These are phyloP conservation scores for Lipophrys pholis DNA, from an alignment of 2,113 vertebrate genomes.

Conservation along the genomic window DNA sequence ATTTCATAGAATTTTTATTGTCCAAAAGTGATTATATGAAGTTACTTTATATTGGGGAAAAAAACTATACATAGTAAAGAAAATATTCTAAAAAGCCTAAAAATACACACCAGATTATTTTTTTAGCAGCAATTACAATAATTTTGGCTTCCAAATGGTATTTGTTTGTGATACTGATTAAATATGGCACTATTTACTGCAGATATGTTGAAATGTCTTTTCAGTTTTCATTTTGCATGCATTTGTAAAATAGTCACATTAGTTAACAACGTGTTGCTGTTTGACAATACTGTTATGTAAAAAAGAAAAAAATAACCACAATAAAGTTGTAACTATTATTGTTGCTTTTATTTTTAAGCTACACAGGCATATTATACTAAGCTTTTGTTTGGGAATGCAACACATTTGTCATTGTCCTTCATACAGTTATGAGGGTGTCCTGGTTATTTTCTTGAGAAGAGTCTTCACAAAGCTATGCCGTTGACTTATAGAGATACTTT, in stretches of 20 bases:
- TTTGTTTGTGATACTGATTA: too few species aligned
- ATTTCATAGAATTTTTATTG: too few species aligned
- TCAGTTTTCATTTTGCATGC: not conserved
- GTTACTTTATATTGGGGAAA: not conserved
- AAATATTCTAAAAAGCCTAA: too few species aligned
- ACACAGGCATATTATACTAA: not conserved
- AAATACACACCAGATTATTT: too few species aligned
- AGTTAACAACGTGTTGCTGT: slow-evolving; percentile 9
- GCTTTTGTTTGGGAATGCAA: not conserved
- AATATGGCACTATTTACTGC: too few species aligned
- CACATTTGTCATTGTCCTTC: slow-evolving; percentile 15
- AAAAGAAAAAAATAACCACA: not conserved
- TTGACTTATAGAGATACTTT: slow-evolving; percentile 21
- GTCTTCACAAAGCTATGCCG: slow-evolving; percentile 11
- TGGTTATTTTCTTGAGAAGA: not conserved
- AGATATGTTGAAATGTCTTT: not conserved
- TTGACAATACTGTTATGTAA: slow-evolving; percentile 1
- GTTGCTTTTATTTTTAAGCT: not conserved
- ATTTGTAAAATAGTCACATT: slow-evolving; percentile 4
- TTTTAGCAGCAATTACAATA: too few species aligned
- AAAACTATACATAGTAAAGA: too few species aligned
- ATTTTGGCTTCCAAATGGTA: too few species aligned
- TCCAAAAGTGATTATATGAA: not conserved
- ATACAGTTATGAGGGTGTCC: not conserved
- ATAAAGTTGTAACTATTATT: slow-evolving; percentile 8